Evolutionary conservation across 1,140 invertebrate genomes (phyloP), one percentile per base, ranked within the genome.

Genomic region (Parapsyche elsis): DNA sequence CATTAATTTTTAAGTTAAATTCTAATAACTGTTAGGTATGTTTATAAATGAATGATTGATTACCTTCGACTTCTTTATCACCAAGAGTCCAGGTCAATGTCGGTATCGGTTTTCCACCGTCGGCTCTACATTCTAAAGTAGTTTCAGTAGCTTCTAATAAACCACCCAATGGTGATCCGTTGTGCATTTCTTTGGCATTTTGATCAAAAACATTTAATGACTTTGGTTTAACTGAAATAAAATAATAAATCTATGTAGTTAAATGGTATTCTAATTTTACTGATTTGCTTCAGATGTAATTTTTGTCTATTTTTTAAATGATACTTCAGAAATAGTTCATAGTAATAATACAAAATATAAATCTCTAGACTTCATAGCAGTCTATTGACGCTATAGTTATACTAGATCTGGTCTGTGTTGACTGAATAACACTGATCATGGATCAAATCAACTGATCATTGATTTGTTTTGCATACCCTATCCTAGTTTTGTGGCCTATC

Each of bases 211-310:
- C 57, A 4, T 12, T 78, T 16, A 83, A 19, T 0, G 67, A 78
- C 23, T 79, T 75, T 0, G 82, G 82, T 71, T 83, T 83, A 19
- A 81, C 82, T 83, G 44, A 44, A 81, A 81, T 57, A 71, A 7
- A 38, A 38, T 38, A 38, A 38, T 38, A n/a, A n/a, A 38, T 38
- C 7, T 38, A 38, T 38, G 1, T 38, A 38, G 7, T 38, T 38
- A 38, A 38, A 38, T 4, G 7, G 1, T 21, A 57, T 4, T 4
- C 10, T 57, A 16, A 10, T 16, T 57, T 16, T 16, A 57, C 46
- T 49, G 46, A 49, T 9, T 49, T 49, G 46, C 46, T 49, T 49
- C n/a, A 49, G n/a, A 49, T 49, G 9, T 49, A 49, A 49, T 9
- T 49, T 9, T 49, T 9, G 46, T 9, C n/a, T n/a, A n/a, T n/a